These are phyloP conservation scores for Eupithecia centaureata DNA, from an alignment of 2,888 invertebrate genomes.

Conservation along the genomic window DNA sequence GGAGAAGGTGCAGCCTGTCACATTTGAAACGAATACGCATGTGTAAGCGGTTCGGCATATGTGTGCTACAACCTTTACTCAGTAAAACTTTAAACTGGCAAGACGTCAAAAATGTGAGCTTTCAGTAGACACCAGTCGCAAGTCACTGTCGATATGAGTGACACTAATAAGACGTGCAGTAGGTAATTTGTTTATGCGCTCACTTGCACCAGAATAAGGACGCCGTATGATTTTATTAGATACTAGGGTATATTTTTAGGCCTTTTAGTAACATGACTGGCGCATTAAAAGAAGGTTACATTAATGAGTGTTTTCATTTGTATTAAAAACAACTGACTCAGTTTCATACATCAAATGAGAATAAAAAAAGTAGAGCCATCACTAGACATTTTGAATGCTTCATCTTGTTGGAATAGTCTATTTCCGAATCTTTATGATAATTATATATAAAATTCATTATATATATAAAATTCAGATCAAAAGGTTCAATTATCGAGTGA, in stretches of 20 bases:
- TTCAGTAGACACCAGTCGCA: slow-evolving; percentile 16
- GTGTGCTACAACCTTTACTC: background rate
- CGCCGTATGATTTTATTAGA: slow-evolving; percentile 13
- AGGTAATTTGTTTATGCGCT: slow-evolving; percentile 66
- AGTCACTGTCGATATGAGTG: slow-evolving; percentile 46
- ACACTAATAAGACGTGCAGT: slow-evolving; percentile 63
- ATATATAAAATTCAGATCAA: too few relatives aligned
- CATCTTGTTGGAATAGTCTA: too few relatives aligned
- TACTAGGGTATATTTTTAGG: background rate
- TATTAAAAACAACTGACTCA: too few relatives aligned
- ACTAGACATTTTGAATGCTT: too few relatives aligned
- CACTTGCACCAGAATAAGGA: slow-evolving; percentile 53
- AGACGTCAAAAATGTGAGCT: slow-evolving; percentile 45
- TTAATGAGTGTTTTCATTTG: background rate
- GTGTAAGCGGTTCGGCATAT: background rate
- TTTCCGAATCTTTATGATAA: too few relatives aligned
- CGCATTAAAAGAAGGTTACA: background rate
- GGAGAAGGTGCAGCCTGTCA: background rate
- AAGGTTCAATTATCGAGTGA: background rate
- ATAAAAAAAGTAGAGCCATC: background rate
- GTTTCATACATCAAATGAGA: background rate
- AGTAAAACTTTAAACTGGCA: slow-evolving; percentile 18
- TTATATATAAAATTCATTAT: too few relatives aligned
- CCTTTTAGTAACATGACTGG: background rate
- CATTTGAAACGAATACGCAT: background rate